Conservation (phyloP, 1,140 invertebrate species). For the Arion vulgaris region DNA sequence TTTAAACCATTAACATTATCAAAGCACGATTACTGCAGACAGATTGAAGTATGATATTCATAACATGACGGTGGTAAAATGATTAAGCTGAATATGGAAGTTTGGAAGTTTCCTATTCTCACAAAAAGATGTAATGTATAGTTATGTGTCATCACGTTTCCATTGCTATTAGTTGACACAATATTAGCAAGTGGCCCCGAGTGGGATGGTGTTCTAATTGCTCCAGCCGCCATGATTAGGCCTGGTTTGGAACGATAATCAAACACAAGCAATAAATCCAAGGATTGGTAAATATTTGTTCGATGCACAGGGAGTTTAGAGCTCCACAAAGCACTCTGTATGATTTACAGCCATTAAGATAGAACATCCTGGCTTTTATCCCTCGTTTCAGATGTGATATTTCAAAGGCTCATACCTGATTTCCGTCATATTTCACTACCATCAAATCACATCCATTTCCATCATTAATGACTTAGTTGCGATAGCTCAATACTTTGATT, state of each 20-base stretch:
- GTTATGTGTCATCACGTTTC: conserved; percentile 28
- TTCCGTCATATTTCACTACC: conserved; percentile 4
- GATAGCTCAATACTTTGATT: conserved; percentile 1
- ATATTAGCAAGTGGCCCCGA: conserved; percentile 34
- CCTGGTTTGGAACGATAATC: conserved; percentile 19
- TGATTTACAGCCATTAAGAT: conserved; percentile 35
- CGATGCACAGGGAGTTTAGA: neutral
- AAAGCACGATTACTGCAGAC: neutral
- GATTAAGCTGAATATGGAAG: neutral
- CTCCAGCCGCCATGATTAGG: conserved; percentile 30
- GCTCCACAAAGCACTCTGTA: conserved; percentile 26
- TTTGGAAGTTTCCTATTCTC: neutral
- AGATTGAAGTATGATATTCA: neutral
- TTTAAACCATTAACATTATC: neutral
- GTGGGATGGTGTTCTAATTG: conserved; percentile 25
- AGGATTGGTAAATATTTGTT: conserved; percentile 38
- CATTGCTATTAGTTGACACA: conserved; percentile 25
- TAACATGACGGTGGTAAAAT: neutral
- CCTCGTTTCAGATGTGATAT: conserved; percentile 3
- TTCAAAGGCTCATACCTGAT: conserved; percentile 19
- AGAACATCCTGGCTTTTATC: neutral
- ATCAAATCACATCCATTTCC: neutral
- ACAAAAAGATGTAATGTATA: neutral
- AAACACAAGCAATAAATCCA: conserved; percentile 37
- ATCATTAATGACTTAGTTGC: conserved; percentile 6